Evolutionary conservation across 2,113 vertebrate genomes (phyloP).

Genomic region (Sphaerodactylus townsendi): DNA sequence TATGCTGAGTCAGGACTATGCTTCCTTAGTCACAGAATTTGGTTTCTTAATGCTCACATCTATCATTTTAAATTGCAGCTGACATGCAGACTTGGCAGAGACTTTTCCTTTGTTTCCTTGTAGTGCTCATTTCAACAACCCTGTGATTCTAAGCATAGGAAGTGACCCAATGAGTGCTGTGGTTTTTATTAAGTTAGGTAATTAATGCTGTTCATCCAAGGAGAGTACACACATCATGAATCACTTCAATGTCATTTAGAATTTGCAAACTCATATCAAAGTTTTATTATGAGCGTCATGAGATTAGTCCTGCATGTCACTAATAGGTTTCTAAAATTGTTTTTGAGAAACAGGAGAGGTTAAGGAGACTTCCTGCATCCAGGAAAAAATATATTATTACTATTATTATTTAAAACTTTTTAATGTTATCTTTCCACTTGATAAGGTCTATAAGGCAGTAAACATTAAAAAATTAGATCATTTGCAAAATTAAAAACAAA

Average conservation of each 20-base stretch:
- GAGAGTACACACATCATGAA: not conserved
- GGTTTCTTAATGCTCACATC: slow-evolving; percentile 47
- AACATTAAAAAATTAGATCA: no score
- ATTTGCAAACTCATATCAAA: slow-evolving; percentile 3
- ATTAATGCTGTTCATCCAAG: not conserved
- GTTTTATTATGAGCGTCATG: not conserved
- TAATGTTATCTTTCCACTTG: no score
- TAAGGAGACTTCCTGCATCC: not conserved
- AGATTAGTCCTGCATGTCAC: not conserved
- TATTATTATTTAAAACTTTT: no score
- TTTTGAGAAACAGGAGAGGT: not conserved
- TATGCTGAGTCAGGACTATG: slow-evolving; percentile 25
- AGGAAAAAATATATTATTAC: not conserved
- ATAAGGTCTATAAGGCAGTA: no score
- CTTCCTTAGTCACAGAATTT: slow-evolving; percentile 32
- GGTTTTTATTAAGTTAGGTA: slow-evolving; percentile 22
- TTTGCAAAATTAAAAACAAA: no score
- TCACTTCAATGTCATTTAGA: not conserved
- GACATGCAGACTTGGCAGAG: not conserved
- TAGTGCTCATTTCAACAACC: slow-evolving; percentile 12
- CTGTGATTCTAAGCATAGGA: slow-evolving; percentile 21
- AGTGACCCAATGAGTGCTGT: not conserved
- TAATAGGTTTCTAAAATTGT: not conserved
- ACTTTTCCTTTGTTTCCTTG: slow-evolving; percentile 18
- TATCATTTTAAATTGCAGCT: slow-evolving; percentile 33